These are phyloP conservation scores for Ditula angustiorana DNA, from an alignment of 2,888 invertebrate genomes.

Conservation along the genomic window DNA sequence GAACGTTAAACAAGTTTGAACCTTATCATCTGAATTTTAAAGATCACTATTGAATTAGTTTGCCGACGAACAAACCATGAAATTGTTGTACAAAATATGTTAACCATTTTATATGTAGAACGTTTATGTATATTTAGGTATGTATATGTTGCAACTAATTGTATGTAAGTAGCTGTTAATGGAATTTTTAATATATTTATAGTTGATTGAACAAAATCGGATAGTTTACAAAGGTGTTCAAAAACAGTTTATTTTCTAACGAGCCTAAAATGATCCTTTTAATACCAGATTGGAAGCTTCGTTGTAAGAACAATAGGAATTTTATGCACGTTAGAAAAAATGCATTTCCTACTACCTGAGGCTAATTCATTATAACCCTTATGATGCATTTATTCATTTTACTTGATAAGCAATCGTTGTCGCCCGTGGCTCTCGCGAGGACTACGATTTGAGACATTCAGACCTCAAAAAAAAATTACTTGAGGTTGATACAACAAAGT, in stretches of 20 bases:
- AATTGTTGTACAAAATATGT: slow-evolving; percentile 66
- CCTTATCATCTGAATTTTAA: background rate
- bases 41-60: slow-evolving; percentile 18
- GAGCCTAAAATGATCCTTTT: too few relatives aligned
- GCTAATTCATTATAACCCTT: too few relatives aligned
- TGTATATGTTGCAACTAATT: slow-evolving; percentile 45
- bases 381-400: too few relatives aligned
- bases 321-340: too few relatives aligned
- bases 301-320: too few relatives aligned
- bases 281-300: too few relatives aligned
- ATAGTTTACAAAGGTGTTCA: background rate
- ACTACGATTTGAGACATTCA: too few relatives aligned
- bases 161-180: slow-evolving; percentile 41
- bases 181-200: slow-evolving; percentile 42
- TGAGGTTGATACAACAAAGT: too few relatives aligned
- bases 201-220: slow-evolving; percentile 12
- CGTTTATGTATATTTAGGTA: slow-evolving; percentile 55
- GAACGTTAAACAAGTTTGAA: slow-evolving; percentile 9
- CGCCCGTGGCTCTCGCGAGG: too few relatives aligned
- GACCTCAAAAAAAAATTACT: too few relatives aligned
- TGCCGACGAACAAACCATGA: slow-evolving; percentile 51
- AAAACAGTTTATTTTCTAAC: background rate
- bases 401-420: too few relatives aligned
- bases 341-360: too few relatives aligned
- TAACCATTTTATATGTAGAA: slow-evolving; percentile 58